These are phyloP conservation scores for Eilema griseolum DNA, from an alignment of 2,888 invertebrate species.

Conservation along the genomic window DNA sequence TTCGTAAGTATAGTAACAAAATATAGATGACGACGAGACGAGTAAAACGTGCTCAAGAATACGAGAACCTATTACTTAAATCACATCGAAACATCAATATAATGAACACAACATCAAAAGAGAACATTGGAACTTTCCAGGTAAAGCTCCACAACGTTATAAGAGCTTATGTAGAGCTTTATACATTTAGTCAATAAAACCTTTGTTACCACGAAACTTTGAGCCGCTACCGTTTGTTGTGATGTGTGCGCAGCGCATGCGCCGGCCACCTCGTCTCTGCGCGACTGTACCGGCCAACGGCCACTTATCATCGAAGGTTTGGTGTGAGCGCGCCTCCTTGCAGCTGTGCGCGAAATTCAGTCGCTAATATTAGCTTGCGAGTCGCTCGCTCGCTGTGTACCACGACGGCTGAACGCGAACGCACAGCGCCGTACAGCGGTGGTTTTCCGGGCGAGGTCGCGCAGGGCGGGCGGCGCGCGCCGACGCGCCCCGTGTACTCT, in stretches of 20 bases:
- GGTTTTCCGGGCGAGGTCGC: slow-evolving; percentile 67
- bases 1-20: no score
- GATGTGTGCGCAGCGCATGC: slow-evolving; percentile 69
- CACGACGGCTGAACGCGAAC: slow-evolving; percentile 48
- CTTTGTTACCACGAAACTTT: slow-evolving; percentile 54
- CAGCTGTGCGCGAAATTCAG: slow-evolving; percentile 57
- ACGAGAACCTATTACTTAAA: not conserved
- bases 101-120: not conserved
- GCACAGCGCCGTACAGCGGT: slow-evolving; percentile 47
- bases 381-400: slow-evolving; percentile 50
- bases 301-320: slow-evolving; percentile 66
- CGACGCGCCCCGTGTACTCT: slow-evolving; percentile 59
- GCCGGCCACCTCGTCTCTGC: slow-evolving; percentile 45
- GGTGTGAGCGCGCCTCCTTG: slow-evolving; percentile 63
- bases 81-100: not conserved
- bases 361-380: slow-evolving; percentile 72
- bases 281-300: slow-evolving; percentile 44
- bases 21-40: no score
- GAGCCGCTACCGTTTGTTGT: slow-evolving; percentile 65
- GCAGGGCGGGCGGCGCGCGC: slow-evolving; percentile 85
- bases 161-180: slow-evolving; percentile 42
- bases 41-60: not conserved
- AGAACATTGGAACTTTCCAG: slow-evolving; percentile 10
- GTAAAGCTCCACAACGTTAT: slow-evolving; percentile 19
- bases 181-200: slow-evolving; percentile 70